Evolutionary conservation across 2,797 vertebrate genomes (phyloP).

Genomic region (Neosilurus hyrtlii): DNA sequence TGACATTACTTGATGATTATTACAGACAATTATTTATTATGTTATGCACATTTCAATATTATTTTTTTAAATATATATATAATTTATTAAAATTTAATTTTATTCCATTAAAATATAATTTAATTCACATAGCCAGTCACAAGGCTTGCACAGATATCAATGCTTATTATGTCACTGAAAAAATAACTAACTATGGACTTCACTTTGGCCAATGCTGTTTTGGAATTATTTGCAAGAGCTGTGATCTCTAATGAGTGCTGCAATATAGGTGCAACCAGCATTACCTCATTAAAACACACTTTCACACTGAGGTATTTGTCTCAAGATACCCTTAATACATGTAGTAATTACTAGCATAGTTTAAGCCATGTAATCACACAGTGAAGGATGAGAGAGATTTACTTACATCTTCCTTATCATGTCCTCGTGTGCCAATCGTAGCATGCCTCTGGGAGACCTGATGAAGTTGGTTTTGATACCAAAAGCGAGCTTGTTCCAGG

Average conservation of each 20-base stretch:
- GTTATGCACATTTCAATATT: not conserved
- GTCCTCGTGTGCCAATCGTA: constrained; percentile 21
- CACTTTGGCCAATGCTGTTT: not conserved
- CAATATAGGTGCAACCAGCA: not conserved
- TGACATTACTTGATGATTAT: not conserved
- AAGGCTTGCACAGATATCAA: not conserved
- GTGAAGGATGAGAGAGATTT: not conserved
- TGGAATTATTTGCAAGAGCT: not conserved
- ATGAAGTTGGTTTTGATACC: constrained; percentile 73
- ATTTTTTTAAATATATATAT: not conserved
- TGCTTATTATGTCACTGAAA: not conserved
- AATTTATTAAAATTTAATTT: too few relatives aligned
- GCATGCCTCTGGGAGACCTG: constrained; percentile 58
- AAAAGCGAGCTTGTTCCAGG: constrained; percentile 72
- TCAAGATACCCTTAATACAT: not conserved
- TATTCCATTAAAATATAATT: not conserved
- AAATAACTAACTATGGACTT: not conserved
- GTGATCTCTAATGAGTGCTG: not conserved
- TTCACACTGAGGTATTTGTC: not conserved
- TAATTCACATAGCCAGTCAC: not conserved
- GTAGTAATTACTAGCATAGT: not conserved
- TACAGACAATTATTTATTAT: not conserved
- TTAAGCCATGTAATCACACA: constrained; percentile 8
- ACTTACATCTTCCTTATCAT: constrained; percentile 5
- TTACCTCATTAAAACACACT: constrained; percentile 2